These are phyloP conservation scores for Gnathonemus longibarbis DNA, from an alignment of 2,113 vertebrate species.

Conservation along the genomic window DNA sequence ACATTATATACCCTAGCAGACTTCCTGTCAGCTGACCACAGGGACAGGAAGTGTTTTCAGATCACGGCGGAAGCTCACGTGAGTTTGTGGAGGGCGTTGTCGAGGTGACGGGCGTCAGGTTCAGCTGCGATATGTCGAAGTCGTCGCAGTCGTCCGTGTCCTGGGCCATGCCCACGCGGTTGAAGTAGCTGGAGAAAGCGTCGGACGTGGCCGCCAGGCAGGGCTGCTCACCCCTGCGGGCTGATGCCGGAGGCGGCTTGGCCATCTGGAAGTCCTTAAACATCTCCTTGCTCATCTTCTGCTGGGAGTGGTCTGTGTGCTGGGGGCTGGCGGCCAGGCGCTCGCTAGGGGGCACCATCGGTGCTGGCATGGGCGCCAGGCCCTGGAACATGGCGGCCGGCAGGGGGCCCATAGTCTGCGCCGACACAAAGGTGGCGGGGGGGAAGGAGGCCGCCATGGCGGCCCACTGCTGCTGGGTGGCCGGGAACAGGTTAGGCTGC, in stretches of 20 bases:
- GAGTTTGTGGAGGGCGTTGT: slow-evolving; percentile 96
- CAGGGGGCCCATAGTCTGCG: slow-evolving; percentile 90
- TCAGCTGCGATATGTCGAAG: slow-evolving; percentile 98
- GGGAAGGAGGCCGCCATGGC: slow-evolving; percentile 89
- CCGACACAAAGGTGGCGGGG: slow-evolving; percentile 92
- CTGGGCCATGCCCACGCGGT: slow-evolving; percentile 90
- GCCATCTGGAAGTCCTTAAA: slow-evolving; percentile 98
- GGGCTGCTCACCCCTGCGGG: slow-evolving; percentile 79
- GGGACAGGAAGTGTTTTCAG: not conserved
- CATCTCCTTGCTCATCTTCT: slow-evolving; percentile 89
- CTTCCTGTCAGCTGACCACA: not conserved
- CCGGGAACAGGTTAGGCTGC: slow-evolving; percentile 86
- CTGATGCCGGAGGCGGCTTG: slow-evolving; percentile 84
- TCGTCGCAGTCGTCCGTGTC: slow-evolving; percentile 97
- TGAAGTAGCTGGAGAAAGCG: slow-evolving; percentile 96
- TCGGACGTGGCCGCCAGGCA: slow-evolving; percentile 86
- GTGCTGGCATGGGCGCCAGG: slow-evolving; percentile 71
- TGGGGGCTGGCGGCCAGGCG: slow-evolving; percentile 81
- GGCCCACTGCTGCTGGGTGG: slow-evolving; percentile 93
- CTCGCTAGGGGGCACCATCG: slow-evolving; percentile 72
- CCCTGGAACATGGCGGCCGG: slow-evolving; percentile 96
- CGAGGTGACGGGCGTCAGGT: slow-evolving; percentile 95
- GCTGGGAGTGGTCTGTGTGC: slow-evolving; percentile 68
- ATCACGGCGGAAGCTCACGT: slow-evolving; percentile 66
- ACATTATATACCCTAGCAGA: not conserved